A percentile compares a stretch with the other conserved stretches of the same genome.
Conservation (phyloP, 1,140 invertebrate species). For the Aphaenogaster floridana region DNA sequence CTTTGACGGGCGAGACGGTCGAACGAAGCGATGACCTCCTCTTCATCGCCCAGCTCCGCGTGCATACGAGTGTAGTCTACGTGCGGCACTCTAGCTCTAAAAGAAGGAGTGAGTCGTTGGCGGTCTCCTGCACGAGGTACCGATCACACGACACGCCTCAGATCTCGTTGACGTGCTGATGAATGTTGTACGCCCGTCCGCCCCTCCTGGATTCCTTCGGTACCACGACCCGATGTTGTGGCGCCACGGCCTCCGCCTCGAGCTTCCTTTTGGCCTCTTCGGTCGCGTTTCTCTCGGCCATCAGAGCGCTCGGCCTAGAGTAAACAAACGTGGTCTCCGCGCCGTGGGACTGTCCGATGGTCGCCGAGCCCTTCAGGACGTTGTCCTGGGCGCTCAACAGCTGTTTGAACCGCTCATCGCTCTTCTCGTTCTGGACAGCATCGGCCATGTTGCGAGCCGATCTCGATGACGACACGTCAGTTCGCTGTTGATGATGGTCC, state of each 20-base stretch:
- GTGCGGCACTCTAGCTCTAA: constrained; percentile 68
- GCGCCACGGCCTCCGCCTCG: constrained; percentile 30
- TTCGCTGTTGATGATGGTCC: constrained; percentile 47
- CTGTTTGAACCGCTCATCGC: constrained; percentile 84
- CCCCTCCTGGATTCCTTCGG: constrained; percentile 84
- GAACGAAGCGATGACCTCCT: constrained; percentile 5
- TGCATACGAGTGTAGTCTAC: constrained; percentile 63
- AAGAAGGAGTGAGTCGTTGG: constrained; percentile 15
- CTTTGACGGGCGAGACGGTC: background rate
- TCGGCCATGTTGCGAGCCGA: constrained; percentile 72
- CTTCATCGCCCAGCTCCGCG: constrained; percentile 39
- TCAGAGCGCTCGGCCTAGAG: constrained; percentile 73
- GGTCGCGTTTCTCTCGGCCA: constrained; percentile 58
- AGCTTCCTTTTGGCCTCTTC: constrained; percentile 38
- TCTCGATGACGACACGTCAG: constrained; percentile 60
- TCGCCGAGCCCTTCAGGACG: constrained; percentile 83
- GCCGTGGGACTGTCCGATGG: constrained; percentile 79
- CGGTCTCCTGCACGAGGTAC: constrained; percentile 7
- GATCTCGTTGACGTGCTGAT: constrained; percentile 85
- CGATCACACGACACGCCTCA: constrained; percentile 61
- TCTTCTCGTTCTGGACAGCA: constrained; percentile 75
- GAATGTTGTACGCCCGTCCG: constrained; percentile 85
- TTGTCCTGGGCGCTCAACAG: constrained; percentile 85
- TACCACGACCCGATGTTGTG: constrained; percentile 79
- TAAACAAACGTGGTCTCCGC: constrained; percentile 84